Evolutionary conservation across 2,888 invertebrate species (phyloP), one percentile per base, ranked within the genome.

Genomic region (Noctua janthe): DNA sequence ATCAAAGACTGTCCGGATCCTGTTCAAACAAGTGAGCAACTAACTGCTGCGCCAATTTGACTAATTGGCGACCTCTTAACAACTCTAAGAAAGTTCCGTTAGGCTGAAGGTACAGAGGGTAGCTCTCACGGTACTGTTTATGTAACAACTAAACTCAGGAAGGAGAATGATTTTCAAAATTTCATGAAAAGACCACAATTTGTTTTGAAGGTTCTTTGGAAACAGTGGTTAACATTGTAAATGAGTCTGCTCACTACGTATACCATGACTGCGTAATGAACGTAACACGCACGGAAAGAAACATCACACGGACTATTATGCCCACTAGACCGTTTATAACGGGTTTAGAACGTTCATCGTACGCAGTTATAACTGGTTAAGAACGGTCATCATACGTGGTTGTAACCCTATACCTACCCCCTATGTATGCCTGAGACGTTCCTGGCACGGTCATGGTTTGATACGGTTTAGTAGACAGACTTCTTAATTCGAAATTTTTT

Each of bases 1-100:
- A 89, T 91, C 90, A 89, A 88, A 89, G 88, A 90, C 88, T 82
- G 80, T 80, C 75, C 83, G 87, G 81, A 89, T 87, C 90, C 90
- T 90, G 90, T 90, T 82, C 88, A 90, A 89, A 92, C 91, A 91
- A 88, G 88, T 87, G 86, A 75, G 81, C 86, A 86, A 89, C 89
- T 90, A 87, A 90, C 90, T 89, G 85, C 90, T 84, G 87, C 90
- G 90, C 87, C 93, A 91, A 94, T 93, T 94, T 94, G 92, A 92
- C 93, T 94, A 94, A 94, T 94, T 94, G 94, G 88, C 88, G 91
- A 90, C 92, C 90, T 90, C 91, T 90, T 90, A 85, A 89, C 91
- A 82, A 90, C 90, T 91, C 87, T 87, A 90, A 92, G 91, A 92
- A 92, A 92, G 89, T 92, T 91, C 54, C 17, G n/a, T 81, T 79